A percentile compares a stretch with the other conserved stretches of the same genome.
phyloP scores from a whole-genome alignment of 2,888 invertebrate genomes.

The Conchocele bisecta region DNA sequence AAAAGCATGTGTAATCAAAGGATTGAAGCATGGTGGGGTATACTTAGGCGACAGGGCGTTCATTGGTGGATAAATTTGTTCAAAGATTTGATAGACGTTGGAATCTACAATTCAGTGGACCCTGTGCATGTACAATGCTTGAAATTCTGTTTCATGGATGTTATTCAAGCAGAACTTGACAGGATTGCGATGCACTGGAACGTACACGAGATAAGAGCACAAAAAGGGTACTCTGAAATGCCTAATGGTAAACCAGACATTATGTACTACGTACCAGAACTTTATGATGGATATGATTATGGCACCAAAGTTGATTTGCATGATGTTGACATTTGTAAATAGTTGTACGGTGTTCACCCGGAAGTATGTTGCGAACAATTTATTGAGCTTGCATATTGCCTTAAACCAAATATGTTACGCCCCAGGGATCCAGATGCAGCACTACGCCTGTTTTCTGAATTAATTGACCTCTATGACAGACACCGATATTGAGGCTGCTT shows the following conservation, averaged over 20 bases:
- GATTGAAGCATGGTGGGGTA: slow-evolving; percentile 32
- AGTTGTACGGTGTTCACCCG: not conserved
- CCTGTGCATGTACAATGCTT: slow-evolving; percentile 15
- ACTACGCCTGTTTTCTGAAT: too few relatives aligned
- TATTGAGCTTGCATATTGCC: not conserved
- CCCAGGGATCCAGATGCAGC: too few relatives aligned
- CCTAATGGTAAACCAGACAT: slow-evolving; percentile 11
- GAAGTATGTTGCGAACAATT: slow-evolving; percentile 3
- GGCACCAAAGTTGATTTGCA: slow-evolving; percentile 1
- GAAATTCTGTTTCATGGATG: slow-evolving; percentile 17
- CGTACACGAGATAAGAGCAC: not conserved
- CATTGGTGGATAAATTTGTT: slow-evolving; percentile 36
- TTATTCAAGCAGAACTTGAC: slow-evolving; percentile 19
- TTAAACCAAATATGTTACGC: too few relatives aligned
- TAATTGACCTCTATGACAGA: too few relatives aligned
- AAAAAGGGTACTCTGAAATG: slow-evolving; percentile 1
- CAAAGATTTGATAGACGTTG: slow-evolving; percentile 23
- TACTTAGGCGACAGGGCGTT: not conserved
- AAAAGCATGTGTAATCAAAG: slow-evolving; percentile 25
- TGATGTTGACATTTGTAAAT: not conserved
- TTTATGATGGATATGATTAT: slow-evolving; percentile 7
- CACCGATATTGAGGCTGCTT: too few relatives aligned
- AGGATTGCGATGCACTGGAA: slow-evolving; percentile 3
- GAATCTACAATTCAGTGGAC: not conserved
- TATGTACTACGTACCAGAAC: slow-evolving; percentile 6